Base-by-base conservation (phyloP, 2,113 vertebrate species). In the Perognathus longimembris region DNA sequence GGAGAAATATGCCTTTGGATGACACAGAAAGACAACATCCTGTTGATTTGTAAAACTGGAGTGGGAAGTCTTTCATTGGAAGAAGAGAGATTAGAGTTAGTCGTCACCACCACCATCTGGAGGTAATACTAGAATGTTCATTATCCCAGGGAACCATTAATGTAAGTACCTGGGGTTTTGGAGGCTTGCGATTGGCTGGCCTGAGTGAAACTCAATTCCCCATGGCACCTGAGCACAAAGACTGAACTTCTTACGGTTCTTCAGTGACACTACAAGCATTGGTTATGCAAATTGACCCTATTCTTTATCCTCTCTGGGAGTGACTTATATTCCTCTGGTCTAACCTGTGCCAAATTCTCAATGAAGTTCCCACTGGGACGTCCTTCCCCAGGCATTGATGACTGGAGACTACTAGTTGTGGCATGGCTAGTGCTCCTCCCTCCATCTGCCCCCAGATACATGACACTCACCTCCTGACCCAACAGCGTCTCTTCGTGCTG, bases 51-150 rank as follows among this genome's bases (percentile, higher is more conserved):
- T 26, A 74, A 92, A 67, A 84, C 34, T 36, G 34, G 26, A 57
- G 66, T 71, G 28, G 63, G 50, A 95, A 89, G 66, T 75, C 70
- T 79, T 92, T 75, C 93, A 91, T 75, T 88, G 83, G 91, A 67
- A 85, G 59, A 94, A 78, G 45, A 75, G 70, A 45, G 79, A 92
- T 91, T 94, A 66, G 61, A 91, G 34, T 63, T 83, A 92, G 73
- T 93, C 57, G 24, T 75, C 64, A 57, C 34, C 0, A 24, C 77
- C 87, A 94, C 93, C 76, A 93, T 92, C 84, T 91, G 94, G 89
- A 92, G 90, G 71, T 89, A 89, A 89, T 36, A 85, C 61, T 70
- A 78, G 79, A 71, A 24, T 73, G 83, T 74, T 77, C 73, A 74
- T 94, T 84, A 92, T 74, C 87, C n/a, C 54, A 50, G 67, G 57